phyloP scores from a whole-genome alignment of 2,113 vertebrate genomes.

The Talpa occidentalis region DNA sequence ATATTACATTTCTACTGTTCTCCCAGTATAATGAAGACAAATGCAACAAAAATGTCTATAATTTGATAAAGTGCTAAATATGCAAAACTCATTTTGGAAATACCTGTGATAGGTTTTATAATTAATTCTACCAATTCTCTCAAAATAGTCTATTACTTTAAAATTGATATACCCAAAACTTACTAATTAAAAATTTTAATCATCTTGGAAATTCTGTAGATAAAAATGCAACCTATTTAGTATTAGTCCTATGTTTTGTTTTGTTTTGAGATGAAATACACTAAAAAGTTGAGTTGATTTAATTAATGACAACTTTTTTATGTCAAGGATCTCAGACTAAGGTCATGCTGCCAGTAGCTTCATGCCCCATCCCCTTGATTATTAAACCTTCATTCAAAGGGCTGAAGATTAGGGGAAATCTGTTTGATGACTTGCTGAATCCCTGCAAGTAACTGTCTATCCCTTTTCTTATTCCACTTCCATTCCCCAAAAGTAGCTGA shows the following conservation, averaged over 20 bases:
- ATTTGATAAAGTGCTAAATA: not conserved
- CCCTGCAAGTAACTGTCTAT: not conserved
- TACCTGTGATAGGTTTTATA: not conserved
- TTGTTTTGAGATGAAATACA: not conserved
- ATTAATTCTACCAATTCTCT: not conserved
- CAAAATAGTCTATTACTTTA: slow-evolving; percentile 20
- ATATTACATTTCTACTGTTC: not conserved
- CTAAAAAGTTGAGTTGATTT: slow-evolving; percentile 3
- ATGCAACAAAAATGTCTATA: not conserved
- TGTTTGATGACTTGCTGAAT: not conserved
- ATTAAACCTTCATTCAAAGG: not conserved
- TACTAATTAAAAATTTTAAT: slow-evolving; percentile 20
- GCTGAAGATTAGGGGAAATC: not conserved
- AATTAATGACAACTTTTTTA: not conserved
- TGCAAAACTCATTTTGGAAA: not conserved
- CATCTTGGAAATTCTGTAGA: not conserved
- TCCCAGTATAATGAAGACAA: not conserved
- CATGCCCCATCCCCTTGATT: not conserved
- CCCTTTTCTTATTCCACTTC: not conserved
- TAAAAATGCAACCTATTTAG: not conserved
- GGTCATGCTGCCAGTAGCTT: not conserved
- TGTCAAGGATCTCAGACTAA: too few species aligned
- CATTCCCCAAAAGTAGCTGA: not conserved
- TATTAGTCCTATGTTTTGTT: not conserved
- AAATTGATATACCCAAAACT: not conserved